Evolutionary conservation across 2,113 vertebrate genomes (phyloP).

Genomic region (Hyaena hyaena): DNA sequence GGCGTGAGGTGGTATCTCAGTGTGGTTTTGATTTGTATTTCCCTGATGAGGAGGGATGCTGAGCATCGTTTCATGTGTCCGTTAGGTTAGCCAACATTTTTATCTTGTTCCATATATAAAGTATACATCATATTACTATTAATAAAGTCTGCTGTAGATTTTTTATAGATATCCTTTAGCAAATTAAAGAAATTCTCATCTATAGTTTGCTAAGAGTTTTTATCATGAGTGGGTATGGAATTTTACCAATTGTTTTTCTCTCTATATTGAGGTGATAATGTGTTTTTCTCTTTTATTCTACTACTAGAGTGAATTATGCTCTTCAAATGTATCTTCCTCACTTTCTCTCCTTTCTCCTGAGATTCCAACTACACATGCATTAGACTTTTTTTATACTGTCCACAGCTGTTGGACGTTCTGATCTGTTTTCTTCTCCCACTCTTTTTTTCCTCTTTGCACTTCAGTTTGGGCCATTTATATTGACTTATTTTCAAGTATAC

Average conservation of each 20-base stretch:
- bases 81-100: neutral
- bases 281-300: neutral
- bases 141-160: neutral
- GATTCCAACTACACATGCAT: neutral
- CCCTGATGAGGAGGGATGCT: no score
- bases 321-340: neutral
- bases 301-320: neutral
- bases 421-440: neutral
- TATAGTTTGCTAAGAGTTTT: neutral
- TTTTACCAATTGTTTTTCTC: slow-evolving; percentile 9
- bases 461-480: neutral
- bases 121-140: neutral
- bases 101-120: neutral
- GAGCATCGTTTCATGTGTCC: no score
- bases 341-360: neutral
- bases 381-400: neutral
- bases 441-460: neutral
- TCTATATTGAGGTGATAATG: neutral
- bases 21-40: no score
- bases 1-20: no score
- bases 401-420: neutral
- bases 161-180: neutral
- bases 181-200: neutral
- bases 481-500: neutral
- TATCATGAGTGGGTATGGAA: neutral